Percentiles rank a stretch among this genome's conserved stretches.
phyloP scores from a whole-genome alignment of 2,113 vertebrate genomes.

The Pseudopipra pipra region DNA sequence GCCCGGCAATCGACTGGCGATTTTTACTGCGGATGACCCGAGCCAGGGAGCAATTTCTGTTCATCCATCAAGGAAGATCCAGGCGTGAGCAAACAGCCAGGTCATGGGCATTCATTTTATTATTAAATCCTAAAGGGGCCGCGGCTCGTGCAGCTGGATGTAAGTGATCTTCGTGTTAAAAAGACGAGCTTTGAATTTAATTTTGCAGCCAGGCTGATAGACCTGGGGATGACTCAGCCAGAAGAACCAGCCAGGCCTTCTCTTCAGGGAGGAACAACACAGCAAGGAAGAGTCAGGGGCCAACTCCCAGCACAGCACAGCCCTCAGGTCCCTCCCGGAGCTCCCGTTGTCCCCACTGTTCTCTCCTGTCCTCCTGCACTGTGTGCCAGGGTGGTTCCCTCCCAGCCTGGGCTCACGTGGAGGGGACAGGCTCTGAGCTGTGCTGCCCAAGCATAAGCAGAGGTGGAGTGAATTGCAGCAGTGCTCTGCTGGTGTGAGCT shows the following conservation, averaged over 20 bases:
- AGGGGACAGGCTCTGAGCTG: rapidly evolving
- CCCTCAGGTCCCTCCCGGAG: background rate
- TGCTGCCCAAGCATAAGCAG: rapidly evolving
- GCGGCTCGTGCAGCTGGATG: constrained; percentile 39
- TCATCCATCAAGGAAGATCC: constrained; percentile 69
- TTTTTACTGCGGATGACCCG: constrained; percentile 60
- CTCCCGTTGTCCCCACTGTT: background rate
- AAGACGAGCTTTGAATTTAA: constrained; percentile 60
- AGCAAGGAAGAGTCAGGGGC: background rate
- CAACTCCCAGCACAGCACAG: background rate
- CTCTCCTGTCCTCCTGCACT: background rate
- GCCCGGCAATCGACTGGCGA: constrained; percentile 51
- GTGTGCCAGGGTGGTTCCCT: background rate
- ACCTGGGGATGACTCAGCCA: constrained; percentile 61
- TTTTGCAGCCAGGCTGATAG: constrained; percentile 44
- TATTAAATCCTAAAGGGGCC: constrained; percentile 65
- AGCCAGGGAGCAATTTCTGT: constrained; percentile 67
- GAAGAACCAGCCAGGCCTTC: constrained; percentile 9
- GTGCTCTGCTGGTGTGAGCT: background rate
- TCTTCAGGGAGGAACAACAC: background rate
- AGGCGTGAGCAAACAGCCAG: constrained; percentile 63
- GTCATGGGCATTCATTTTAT: constrained; percentile 66
- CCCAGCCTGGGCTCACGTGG: rapidly evolving
- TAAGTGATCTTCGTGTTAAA: constrained; percentile 54
- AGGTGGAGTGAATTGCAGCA: background rate